Conservation (phyloP, 2,113 vertebrate genomes). For the Podarcis cretensis region DNA sequence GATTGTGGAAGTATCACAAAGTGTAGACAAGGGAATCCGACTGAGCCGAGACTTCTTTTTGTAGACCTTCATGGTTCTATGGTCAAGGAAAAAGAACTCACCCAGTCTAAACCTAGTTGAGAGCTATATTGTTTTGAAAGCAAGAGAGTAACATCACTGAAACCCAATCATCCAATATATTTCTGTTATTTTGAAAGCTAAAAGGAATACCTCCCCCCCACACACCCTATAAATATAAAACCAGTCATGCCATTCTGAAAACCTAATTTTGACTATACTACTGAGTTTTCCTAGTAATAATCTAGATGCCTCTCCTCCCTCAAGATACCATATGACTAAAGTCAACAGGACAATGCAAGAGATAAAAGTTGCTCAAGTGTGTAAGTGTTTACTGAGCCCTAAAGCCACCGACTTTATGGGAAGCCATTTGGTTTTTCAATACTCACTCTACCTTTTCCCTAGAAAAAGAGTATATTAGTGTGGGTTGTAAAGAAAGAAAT, state of each 20-base stretch:
- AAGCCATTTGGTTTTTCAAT: slow-evolving; percentile 54
- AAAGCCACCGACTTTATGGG: slow-evolving; percentile 51
- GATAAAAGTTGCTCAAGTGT: slow-evolving; percentile 53
- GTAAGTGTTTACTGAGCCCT: slow-evolving; percentile 62
- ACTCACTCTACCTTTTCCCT: slow-evolving; percentile 42
- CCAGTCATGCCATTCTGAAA: slow-evolving; percentile 22
- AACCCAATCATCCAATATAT: neutral
- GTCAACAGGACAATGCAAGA: slow-evolving; percentile 40
- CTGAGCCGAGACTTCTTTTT: neutral
- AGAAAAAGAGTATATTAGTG: slow-evolving; percentile 27
- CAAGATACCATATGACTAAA: slow-evolving; percentile 61
- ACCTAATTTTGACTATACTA: slow-evolving; percentile 39
- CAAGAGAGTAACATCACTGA: neutral
- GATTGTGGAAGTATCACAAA: neutral
- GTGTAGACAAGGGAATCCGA: too few species aligned
- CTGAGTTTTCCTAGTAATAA: slow-evolving; percentile 46
- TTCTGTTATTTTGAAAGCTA: neutral
- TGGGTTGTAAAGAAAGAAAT: slow-evolving; percentile 42
- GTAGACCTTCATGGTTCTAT: neutral
- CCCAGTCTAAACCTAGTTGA: neutral
- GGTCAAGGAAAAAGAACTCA: neutral
- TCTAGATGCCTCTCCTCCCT: slow-evolving; percentile 1
- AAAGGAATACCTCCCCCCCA: slow-evolving; percentile 17
- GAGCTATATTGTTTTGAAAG: neutral
- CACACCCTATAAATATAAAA: slow-evolving; percentile 23